Conservation (phyloP, 2,797 vertebrate species). For the Hyperoplus lanceolatus region DNA sequence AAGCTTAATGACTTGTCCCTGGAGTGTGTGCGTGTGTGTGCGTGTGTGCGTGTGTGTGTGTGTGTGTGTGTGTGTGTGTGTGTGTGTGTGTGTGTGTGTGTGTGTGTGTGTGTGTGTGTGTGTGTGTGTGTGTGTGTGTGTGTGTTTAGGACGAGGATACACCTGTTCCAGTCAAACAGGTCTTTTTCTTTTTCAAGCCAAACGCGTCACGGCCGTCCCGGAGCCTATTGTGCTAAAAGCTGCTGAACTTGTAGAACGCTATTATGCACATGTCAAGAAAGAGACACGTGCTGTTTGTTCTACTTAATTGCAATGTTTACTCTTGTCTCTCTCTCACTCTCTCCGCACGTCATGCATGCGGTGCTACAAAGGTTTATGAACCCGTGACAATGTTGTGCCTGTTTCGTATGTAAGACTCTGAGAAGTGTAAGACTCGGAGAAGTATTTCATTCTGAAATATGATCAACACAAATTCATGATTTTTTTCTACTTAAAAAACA, state of each 20-base stretch:
- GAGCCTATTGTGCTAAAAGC: conserved; percentile 58
- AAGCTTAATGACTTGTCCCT: conserved; percentile 15
- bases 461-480: background rate
- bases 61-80: no score
- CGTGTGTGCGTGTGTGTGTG: no score
- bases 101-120: no score
- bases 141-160: conserved; percentile 69
- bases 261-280: conserved; percentile 15
- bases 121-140: no score
- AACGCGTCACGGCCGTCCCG: conserved; percentile 47
- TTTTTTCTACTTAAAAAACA: background rate
- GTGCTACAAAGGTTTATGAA: background rate
- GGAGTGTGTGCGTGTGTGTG: no score
- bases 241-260: conserved; percentile 67
- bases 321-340: background rate
- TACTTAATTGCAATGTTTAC: conserved; percentile 24
- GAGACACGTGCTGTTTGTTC: conserved; percentile 8
- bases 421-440: background rate
- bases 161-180: conserved; percentile 73
- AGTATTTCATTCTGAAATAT: background rate
- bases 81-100: no score
- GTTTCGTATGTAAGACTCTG: background rate
- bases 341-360: no score
- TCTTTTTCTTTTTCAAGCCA: conserved; percentile 37
- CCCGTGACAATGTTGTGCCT: background rate